Conservation (phyloP, 2,113 vertebrate genomes). For the Gallinago undulata region DNA sequence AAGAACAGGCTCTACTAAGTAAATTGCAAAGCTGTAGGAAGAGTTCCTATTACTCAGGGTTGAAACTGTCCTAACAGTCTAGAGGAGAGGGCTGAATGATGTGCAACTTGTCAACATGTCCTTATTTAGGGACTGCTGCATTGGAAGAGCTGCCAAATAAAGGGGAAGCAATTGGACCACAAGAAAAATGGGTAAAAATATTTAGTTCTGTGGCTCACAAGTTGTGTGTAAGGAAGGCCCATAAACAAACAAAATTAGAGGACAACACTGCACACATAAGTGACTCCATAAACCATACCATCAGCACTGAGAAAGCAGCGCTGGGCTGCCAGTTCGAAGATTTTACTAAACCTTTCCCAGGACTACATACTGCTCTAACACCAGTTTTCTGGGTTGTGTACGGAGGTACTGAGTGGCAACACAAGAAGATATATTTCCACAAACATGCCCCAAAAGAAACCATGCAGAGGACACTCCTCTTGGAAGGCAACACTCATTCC, state of each 20-base stretch:
- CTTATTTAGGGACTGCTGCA: background rate
- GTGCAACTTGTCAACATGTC: slow-evolving; percentile 23
- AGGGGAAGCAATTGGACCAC: background rate
- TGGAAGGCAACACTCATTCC: background rate
- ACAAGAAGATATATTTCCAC: background rate
- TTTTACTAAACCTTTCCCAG: background rate
- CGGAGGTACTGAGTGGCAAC: background rate
- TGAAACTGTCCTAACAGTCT: background rate
- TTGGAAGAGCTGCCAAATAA: background rate
- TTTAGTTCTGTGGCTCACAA: background rate
- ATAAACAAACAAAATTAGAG: background rate
- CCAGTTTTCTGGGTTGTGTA: background rate
- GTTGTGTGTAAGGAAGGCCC: background rate
- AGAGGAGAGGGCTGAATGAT: background rate
- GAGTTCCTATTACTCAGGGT: background rate
- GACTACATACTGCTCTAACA: background rate
- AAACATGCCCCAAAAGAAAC: background rate
- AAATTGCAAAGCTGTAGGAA: slow-evolving; percentile 14
- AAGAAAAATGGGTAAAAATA: background rate
- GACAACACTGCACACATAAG: background rate
- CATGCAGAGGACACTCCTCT: background rate
- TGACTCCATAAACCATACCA: background rate
- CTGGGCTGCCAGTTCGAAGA: background rate
- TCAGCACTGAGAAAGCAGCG: background rate
- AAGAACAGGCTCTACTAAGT: background rate